phyloP scores from a whole-genome alignment of 2,888 invertebrate species.

The Caenorhabditis sp. region DNA sequence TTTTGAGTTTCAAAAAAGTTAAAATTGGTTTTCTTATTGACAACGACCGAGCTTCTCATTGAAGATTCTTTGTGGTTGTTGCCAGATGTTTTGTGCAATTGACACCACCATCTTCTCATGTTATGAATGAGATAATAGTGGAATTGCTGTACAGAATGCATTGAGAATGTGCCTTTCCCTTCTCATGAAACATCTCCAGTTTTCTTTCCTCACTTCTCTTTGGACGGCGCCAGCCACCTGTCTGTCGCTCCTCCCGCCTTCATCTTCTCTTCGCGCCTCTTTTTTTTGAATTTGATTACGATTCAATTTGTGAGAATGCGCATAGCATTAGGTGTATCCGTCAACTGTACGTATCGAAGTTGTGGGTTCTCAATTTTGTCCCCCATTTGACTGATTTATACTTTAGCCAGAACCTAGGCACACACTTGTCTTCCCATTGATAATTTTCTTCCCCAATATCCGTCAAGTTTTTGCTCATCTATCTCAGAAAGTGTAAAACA shows the following conservation, averaged over 20 bases:
- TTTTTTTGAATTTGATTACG: slow-evolving; percentile 46
- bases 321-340: slow-evolving; percentile 3
- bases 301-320: slow-evolving; percentile 4
- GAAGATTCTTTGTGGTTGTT: neutral
- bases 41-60: neutral
- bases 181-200: slow-evolving; percentile 31
- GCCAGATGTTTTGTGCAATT: slow-evolving; percentile 50
- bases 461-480: slow-evolving; percentile 38
- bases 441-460: slow-evolving; percentile 31
- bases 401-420: neutral
- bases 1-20: too few species aligned
- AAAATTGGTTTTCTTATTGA: too few species aligned
- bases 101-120: slow-evolving; percentile 29
- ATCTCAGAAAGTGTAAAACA: slow-evolving; percentile 56
- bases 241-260: neutral
- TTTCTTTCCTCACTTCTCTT: slow-evolving; percentile 28
- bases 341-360: neutral
- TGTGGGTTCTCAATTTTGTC: too few species aligned
- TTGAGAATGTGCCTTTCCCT: slow-evolving; percentile 41
- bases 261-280: slow-evolving; percentile 35
- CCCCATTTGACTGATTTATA: too few species aligned
- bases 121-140: slow-evolving; percentile 43
- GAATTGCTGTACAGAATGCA: slow-evolving; percentile 50
- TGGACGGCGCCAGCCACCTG: slow-evolving; percentile 41
- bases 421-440: neutral